Percentiles rank a stretch among this genome's conserved stretches.
phyloP scores from a whole-genome alignment of 2,888 invertebrate genomes.

The Dicycla oo region DNA sequence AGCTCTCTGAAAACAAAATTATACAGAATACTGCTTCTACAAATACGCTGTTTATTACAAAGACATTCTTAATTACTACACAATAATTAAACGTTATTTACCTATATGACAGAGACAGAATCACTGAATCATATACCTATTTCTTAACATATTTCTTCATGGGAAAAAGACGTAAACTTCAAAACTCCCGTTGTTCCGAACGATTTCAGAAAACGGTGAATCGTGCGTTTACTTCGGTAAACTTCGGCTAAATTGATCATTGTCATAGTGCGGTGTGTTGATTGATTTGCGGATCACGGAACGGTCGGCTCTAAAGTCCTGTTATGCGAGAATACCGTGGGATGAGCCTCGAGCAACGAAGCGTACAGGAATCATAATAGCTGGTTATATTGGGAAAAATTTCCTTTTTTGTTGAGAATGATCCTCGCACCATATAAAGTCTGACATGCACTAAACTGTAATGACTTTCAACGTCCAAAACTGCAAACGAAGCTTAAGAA shows the following conservation, averaged over 20 bases:
- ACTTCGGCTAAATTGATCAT: slow-evolving; percentile 59
- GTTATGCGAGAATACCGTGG: slow-evolving; percentile 62
- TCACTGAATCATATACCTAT: no score
- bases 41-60: slow-evolving; percentile 38
- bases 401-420: slow-evolving; percentile 2
- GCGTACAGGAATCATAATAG: slow-evolving; percentile 13
- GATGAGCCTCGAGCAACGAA: slow-evolving; percentile 46
- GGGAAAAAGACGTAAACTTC: slow-evolving; percentile 46
- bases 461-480: not conserved
- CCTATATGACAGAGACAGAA: slow-evolving; percentile 10
- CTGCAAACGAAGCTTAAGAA: not conserved
- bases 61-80: slow-evolving; percentile 26
- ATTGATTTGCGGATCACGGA: slow-evolving; percentile 63
- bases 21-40: slow-evolving; percentile 16
- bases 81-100: slow-evolving; percentile 12
- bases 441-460: not conserved
- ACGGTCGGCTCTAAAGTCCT: slow-evolving; percentile 54
- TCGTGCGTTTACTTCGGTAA: slow-evolving; percentile 59
- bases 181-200: slow-evolving; percentile 56
- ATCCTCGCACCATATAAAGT: slow-evolving; percentile 19
- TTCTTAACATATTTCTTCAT: slow-evolving; percentile 41
- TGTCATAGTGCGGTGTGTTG: slow-evolving; percentile 59
- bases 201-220: slow-evolving; percentile 55
- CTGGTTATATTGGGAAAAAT: slow-evolving; percentile 8
- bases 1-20: slow-evolving; percentile 45